A percentile compares a stretch with the other conserved stretches of the same genome.
These are phyloP conservation scores for Protobothrops mucrosquamatus DNA, from an alignment of 2,113 vertebrate genomes.

Conservation along the genomic window DNA sequence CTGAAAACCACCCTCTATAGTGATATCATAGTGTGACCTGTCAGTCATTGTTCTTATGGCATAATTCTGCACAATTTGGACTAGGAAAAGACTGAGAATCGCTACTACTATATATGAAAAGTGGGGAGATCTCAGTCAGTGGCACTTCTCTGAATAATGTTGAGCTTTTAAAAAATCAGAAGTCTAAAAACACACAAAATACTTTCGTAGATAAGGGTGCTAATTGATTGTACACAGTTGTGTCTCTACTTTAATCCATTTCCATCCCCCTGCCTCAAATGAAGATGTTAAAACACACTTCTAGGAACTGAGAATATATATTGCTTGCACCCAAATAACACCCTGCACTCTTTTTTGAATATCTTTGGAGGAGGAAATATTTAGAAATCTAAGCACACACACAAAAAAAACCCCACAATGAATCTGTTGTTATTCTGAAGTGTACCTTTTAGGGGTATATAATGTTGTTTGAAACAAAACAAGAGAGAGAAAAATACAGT, in stretches of 20 bases:
- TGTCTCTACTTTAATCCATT: not conserved
- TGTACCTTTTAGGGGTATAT: constrained; percentile 48
- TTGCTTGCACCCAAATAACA: not conserved
- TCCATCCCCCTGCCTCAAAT: not conserved
- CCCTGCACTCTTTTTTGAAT: not conserved
- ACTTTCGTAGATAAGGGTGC: not conserved
- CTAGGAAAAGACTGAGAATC: not conserved
- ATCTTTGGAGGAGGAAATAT: not conserved
- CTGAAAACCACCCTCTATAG: not conserved
- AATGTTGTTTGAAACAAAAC: constrained; percentile 15
- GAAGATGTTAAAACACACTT: not conserved
- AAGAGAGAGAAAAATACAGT: not conserved
- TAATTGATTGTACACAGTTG: not conserved
- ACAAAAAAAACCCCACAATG: not conserved
- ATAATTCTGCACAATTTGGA: not conserved
- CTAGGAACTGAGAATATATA: not conserved
- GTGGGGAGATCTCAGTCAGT: not conserved
- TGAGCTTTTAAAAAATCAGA: not conserved
- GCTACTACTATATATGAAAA: not conserved
- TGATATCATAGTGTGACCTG: not conserved
- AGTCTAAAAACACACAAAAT: not conserved
- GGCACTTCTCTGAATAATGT: not conserved
- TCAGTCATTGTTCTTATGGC: not conserved
- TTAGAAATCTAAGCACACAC: constrained; percentile 15
- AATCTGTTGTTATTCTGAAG: constrained; percentile 34